Percentiles rank a stretch among this genome's conserved stretches.
Conservation (phyloP, 2,113 vertebrate genomes). For the Tauraco erythrolophus region DNA sequence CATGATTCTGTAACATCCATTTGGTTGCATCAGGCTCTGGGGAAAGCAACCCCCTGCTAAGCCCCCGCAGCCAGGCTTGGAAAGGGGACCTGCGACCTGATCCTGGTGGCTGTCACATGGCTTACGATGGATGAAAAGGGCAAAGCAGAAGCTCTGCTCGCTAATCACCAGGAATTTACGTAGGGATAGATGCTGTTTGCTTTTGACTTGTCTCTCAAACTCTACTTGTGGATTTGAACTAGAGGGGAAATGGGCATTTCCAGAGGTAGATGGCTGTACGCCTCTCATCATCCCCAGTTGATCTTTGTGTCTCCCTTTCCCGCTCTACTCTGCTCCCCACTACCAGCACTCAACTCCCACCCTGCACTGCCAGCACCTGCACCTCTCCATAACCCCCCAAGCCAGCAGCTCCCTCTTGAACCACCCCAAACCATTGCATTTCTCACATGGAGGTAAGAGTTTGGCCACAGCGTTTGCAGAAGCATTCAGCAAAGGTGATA, state of each 20-base stretch:
- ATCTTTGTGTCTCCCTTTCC: not conserved
- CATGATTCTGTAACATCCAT: rapidly evolving
- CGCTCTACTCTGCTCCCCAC: not conserved
- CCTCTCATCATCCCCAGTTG: not conserved
- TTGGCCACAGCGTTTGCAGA: not conserved
- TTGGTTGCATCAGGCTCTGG: not conserved
- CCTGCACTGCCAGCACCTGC: rapidly evolving
- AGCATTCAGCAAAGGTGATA: not conserved
- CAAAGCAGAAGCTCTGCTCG: rapidly evolving
- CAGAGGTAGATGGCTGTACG: not conserved
- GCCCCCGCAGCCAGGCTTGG: not conserved
- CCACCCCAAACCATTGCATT: rapidly evolving
- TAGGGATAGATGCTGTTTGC: not conserved
- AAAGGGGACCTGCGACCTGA: rapidly evolving
- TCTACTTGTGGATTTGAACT: rapidly evolving
- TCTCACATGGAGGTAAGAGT: rapidly evolving
- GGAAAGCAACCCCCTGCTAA: not conserved
- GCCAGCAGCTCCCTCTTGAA: not conserved
- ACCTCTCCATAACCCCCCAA: not conserved
- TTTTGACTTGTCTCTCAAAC: not conserved
- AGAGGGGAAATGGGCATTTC: not conserved
- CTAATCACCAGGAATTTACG: not conserved
- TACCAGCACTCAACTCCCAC: not conserved
- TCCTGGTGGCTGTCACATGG: rapidly evolving
- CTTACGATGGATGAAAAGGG: rapidly evolving